A percentile compares a stretch with the other conserved stretches of the same genome.
These are phyloP conservation scores for Agrotis segetum DNA, from an alignment of 2,888 invertebrate genomes.

Conservation along the genomic window DNA sequence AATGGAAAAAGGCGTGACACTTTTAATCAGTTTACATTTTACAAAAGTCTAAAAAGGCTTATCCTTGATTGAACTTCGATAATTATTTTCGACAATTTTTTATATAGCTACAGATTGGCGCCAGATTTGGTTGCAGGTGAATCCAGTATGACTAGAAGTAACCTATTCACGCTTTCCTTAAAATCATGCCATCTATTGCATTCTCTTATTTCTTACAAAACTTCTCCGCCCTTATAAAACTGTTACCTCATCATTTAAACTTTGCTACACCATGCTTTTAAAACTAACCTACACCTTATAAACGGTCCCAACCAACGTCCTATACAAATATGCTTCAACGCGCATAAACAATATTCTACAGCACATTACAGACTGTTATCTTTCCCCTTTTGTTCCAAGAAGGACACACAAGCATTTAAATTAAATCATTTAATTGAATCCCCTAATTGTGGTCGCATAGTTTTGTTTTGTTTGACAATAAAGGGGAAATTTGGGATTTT, in stretches of 20 bases:
- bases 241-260: conserved; percentile 1
- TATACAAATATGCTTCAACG: conserved; percentile 73
- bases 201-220: neutral
- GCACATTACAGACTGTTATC: conserved; percentile 74
- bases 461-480: conserved; percentile 36
- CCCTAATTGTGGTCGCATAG: conserved; percentile 48
- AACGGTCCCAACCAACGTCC: conserved; percentile 41
- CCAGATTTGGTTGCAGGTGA: too few relatives aligned
- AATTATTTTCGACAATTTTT: too few relatives aligned
- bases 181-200: too few relatives aligned
- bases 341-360: conserved; percentile 76
- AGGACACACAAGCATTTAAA: conserved; percentile 72
- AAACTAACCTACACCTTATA: conserved; percentile 27
- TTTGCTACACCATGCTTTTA: neutral
- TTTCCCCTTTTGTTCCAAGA: conserved; percentile 70
- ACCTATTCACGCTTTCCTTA: too few relatives aligned
- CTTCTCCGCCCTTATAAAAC: neutral
- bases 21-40: too few relatives aligned
- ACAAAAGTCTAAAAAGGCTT: too few relatives aligned
- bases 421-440: conserved; percentile 70
- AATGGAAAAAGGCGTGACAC: neutral
- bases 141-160: too few relatives aligned
- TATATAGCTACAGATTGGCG: too few relatives aligned
- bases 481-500: neutral
- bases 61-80: too few relatives aligned